Percentiles rank a stretch among this genome's conserved stretches.
These are phyloP conservation scores for Silurus meridionalis DNA, from an alignment of 2,113 vertebrate species.

Conservation along the genomic window DNA sequence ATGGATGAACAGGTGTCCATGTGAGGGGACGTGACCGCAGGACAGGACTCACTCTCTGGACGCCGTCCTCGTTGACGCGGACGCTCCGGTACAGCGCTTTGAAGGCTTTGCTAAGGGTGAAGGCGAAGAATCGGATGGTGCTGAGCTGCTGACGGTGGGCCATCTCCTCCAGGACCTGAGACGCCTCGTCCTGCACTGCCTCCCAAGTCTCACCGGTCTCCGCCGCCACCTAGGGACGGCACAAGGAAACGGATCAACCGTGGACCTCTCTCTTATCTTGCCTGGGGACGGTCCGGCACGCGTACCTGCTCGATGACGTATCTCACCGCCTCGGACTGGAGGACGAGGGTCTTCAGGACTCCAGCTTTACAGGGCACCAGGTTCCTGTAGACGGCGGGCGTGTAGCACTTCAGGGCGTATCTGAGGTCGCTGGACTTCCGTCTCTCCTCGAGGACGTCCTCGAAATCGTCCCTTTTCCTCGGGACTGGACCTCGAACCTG, in stretches of 20 bases:
- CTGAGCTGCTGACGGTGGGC: constrained; percentile 85
- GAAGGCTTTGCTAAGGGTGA: constrained; percentile 87
- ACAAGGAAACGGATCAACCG: not conserved
- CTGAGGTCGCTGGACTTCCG: constrained; percentile 87
- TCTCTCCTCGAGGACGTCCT: constrained; percentile 92
- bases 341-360: constrained; percentile 80
- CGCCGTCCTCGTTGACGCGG: constrained; percentile 92
- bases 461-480: constrained; percentile 91
- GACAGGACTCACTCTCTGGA: constrained; percentile 86
- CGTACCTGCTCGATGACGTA: constrained; percentile 87
- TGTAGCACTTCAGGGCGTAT: constrained; percentile 88
- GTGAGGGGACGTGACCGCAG: too few species aligned
- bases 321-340: constrained; percentile 83
- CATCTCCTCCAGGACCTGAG: constrained; percentile 93
- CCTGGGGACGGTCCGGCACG: fast-evolving
- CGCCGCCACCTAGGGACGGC: constrained; percentile 75
- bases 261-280: too few species aligned
- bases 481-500: constrained; percentile 77
- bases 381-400: constrained; percentile 84
- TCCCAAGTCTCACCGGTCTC: constrained; percentile 76
- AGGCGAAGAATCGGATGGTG: constrained; percentile 89
- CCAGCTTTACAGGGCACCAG: constrained; percentile 78
- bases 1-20: too few species aligned
- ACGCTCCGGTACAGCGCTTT: constrained; percentile 89
- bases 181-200: constrained; percentile 79